Evolutionary conservation across 2,888 invertebrate genomes (phyloP).

Genomic region (Drosophila cracens): DNA sequence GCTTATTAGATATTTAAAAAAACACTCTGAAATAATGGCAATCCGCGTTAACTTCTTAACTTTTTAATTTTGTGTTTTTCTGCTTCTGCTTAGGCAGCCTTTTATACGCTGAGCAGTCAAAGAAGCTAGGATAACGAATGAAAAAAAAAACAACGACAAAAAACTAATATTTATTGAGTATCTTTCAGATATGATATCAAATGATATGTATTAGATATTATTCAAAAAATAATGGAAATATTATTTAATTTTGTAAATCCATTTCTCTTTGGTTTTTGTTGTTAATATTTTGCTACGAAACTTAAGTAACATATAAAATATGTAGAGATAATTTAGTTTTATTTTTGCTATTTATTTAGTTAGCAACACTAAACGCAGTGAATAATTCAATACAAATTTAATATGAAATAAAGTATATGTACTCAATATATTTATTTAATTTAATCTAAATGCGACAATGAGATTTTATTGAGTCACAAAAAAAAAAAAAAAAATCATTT

Average conservation of each 20-base stretch:
- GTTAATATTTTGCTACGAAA: background rate
- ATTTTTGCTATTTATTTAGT: too few relatives aligned
- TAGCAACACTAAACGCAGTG: background rate
- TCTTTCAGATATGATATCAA: too few relatives aligned
- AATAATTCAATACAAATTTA: background rate
- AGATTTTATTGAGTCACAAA: too few relatives aligned
- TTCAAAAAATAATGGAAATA: background rate
- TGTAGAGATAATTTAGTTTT: too few relatives aligned
- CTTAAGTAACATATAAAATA: background rate
- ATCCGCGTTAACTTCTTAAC: constrained; percentile 50
- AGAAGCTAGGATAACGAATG: background rate
- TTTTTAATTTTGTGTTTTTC: constrained; percentile 25
- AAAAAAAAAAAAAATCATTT: background rate
- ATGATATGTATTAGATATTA: background rate
- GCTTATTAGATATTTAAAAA: constrained; percentile 11
- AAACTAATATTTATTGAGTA: too few relatives aligned
- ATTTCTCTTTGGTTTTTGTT: background rate
- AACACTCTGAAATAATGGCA: constrained; percentile 55
- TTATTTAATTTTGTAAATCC: background rate
- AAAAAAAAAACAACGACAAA: background rate
- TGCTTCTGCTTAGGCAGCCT: constrained; percentile 15
- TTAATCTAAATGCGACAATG: background rate
- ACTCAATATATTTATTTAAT: background rate
- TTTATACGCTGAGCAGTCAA: constrained; percentile 17
- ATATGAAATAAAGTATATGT: background rate